These are phyloP conservation scores for Amazona ochrocephala DNA, from an alignment of 2,797 vertebrate species.

Conservation along the genomic window DNA sequence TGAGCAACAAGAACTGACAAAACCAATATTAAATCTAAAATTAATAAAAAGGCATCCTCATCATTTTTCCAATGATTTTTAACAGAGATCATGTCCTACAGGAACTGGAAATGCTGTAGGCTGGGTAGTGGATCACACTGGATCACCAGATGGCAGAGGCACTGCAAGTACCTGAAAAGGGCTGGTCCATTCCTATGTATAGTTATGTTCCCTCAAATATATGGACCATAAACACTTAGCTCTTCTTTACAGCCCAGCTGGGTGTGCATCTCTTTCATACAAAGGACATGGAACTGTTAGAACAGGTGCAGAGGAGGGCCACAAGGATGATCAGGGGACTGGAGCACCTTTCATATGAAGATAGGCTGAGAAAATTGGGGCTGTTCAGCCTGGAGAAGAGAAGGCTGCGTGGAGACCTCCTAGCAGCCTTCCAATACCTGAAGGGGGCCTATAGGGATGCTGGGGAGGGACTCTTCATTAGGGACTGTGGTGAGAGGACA, in stretches of 20 bases:
- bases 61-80: neutral
- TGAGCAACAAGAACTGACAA: neutral
- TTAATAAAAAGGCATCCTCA: neutral
- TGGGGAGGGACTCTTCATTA: no score
- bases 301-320: no score
- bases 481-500: no score
- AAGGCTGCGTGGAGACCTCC: no score
- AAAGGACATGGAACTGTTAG: no score
- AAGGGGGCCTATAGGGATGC: no score
- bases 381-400: no score
- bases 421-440: no score
- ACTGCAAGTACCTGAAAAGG: neutral
- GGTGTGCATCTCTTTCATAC: neutral
- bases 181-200: neutral
- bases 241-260: neutral
- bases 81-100: neutral
- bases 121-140: neutral
- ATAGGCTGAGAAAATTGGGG: no score
- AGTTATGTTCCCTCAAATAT: neutral
- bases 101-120: neutral
- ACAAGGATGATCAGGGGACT: no score
- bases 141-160: neutral
- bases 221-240: neutral
- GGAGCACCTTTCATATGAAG: no score
- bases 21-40: neutral